Percentiles rank a stretch among this genome's conserved stretches.
Evolutionary conservation across 2,888 invertebrate species (phyloP).

Genomic region (Eurytoma californica): DNA sequence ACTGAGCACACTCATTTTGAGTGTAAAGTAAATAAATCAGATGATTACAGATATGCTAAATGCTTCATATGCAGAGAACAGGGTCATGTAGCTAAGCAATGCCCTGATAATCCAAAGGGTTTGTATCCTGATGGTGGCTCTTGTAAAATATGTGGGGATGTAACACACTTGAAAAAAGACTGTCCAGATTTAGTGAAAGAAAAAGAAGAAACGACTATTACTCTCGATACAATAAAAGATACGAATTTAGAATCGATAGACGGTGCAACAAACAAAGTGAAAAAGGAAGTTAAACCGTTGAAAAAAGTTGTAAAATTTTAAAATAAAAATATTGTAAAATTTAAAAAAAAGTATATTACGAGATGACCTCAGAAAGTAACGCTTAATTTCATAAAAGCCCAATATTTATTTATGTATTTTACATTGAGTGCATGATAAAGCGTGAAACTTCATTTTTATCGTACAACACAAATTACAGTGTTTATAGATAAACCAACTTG

Average conservation of each 20-base stretch:
- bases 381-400: conserved; percentile 43
- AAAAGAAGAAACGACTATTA: conserved; percentile 68
- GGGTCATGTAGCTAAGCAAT: conserved; percentile 92
- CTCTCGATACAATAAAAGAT: conserved; percentile 64
- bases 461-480: conserved; percentile 38
- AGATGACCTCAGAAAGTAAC: conserved; percentile 17
- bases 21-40: conserved; percentile 81
- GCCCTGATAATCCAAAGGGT: conserved; percentile 91
- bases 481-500: conserved; percentile 37
- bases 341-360: conserved; percentile 32
- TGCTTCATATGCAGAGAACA: conserved; percentile 93
- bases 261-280: conserved; percentile 50
- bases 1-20: conserved; percentile 88
- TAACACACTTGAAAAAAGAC: conserved; percentile 89
- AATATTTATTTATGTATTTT: conserved; percentile 50
- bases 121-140: conserved; percentile 89
- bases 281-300: conserved; percentile 46
- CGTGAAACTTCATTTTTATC: conserved; percentile 37
- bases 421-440: conserved; percentile 41
- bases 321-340: conserved; percentile 31
- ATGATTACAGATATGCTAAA: conserved; percentile 86
- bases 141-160: conserved; percentile 90
- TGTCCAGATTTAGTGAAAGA: conserved; percentile 80
- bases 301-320: conserved; percentile 70
- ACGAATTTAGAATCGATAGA: conserved; percentile 66